A percentile compares a stretch with the other conserved stretches of the same genome.
These are phyloP conservation scores for Scaptodrosophila latifasciaeformis DNA, from an alignment of 2,888 invertebrate genomes.

Conservation along the genomic window DNA sequence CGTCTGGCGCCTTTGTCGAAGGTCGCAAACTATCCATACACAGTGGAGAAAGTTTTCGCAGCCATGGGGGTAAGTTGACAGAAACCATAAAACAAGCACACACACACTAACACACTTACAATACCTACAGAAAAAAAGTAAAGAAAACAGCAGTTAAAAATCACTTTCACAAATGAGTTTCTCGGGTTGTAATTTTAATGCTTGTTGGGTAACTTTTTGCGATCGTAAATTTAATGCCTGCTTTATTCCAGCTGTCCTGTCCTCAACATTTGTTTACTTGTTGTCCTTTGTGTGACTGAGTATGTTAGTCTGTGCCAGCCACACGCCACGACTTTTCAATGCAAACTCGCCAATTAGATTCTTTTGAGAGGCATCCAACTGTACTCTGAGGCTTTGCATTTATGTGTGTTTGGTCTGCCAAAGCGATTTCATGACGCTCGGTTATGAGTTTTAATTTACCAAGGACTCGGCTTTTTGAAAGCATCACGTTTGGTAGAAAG, in stretches of 20 bases:
- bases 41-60: conserved; percentile 74
- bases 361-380: conserved; percentile 48
- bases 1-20: conserved; percentile 74
- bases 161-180: conserved; percentile 59
- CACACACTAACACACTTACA: neutral
- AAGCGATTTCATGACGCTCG: conserved; percentile 20
- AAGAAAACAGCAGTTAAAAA: conserved; percentile 65
- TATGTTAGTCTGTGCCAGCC: conserved; percentile 15
- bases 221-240: conserved; percentile 50
- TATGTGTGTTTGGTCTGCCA: neutral
- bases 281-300: conserved; percentile 34
- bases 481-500: conserved; percentile 28
- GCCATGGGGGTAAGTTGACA: conserved; percentile 69
- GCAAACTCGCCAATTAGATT: conserved; percentile 55
- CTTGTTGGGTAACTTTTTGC: conserved; percentile 49
- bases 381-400: conserved; percentile 23
- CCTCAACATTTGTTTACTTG: conserved; percentile 35
- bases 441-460: conserved; percentile 47
- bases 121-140: no score
- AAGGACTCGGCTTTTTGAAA: conserved; percentile 31
- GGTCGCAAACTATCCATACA: conserved; percentile 74
- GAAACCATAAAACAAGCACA: conserved; percentile 31
- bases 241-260: no score
- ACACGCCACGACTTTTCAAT: conserved; percentile 20
- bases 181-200: conserved; percentile 55